Base-by-base conservation (phyloP, 2,797 vertebrate genomes). In the Acanthiza pusilla region DNA sequence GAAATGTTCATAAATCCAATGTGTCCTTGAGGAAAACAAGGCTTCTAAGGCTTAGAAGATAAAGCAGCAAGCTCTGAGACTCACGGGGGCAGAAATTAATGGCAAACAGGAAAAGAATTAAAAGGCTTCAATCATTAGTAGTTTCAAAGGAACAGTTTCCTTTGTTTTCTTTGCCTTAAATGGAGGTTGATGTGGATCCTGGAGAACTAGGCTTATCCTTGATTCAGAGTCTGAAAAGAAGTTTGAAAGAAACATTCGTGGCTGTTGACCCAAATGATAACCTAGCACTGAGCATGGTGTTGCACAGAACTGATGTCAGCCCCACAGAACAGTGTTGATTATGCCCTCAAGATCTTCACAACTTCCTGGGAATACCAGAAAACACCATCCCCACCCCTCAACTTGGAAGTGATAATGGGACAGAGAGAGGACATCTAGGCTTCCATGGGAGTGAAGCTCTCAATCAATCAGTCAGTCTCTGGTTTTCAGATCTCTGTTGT, bases 1-100 rank as follows among this genome's bases (percentile, higher is more conserved):
- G 42, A 90, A 57, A 60, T 55, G 55, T 74, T 94, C 83, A 79
- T 76, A 89, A 91, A 84, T 86, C 58, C 55, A 80, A 81, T 86
- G 85, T 95, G 91, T 94, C 95, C 91, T 96, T 95, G 94, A 92
- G 65, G 62, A 81, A 93, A 96, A 89, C 54, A 96, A 91, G 87
- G 58, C 54, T 97, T 94, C 94, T 94, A 75, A 94, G 61, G 89
- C 89, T 97, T 89, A 86, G 75, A 93, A 95, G 87, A 95, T 96
- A 88, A 96, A 96, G 93, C 85, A 93, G 89, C 54, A 88, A 72
- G 50, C 84, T 92, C 93, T 72, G 91, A 92, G 91, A 77, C 86
- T 92, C 92, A 85, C 0, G 0, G 80, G 84, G 85, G 51, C 70
- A 96, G 73, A 94, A 94, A 97, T 92, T 94, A 97, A 94, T 95